Percentiles rank a stretch among this genome's conserved stretches.
Conservation (phyloP, 2,888 invertebrate genomes). For the Allolobophora icterica region DNA sequence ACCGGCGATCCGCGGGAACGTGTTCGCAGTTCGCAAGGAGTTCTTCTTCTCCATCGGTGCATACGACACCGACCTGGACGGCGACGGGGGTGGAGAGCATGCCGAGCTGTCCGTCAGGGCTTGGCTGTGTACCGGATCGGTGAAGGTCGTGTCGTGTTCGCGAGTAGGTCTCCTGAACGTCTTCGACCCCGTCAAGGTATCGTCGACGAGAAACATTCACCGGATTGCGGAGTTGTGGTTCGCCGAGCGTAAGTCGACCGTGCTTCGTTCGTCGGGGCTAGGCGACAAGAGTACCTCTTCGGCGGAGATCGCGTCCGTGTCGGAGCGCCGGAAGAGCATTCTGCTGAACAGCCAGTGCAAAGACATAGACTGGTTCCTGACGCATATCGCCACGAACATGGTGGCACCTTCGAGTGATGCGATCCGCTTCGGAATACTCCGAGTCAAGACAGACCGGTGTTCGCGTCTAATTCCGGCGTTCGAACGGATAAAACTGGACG, state of each 20-base stretch:
- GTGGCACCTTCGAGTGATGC: constrained; percentile 42
- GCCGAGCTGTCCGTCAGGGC: constrained; percentile 48
- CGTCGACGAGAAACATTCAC: constrained; percentile 39
- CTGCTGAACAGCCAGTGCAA: constrained; percentile 35
- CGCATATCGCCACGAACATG: constrained; percentile 44
- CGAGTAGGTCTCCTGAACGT: constrained; percentile 48
- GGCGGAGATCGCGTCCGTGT: background rate
- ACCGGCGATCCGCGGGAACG: constrained; percentile 46
- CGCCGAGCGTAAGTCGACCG: constrained; percentile 35
- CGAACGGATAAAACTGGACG: constrained; percentile 44
- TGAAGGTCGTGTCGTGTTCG: constrained; percentile 47
- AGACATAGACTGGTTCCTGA: constrained; percentile 46
- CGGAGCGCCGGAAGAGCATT: background rate
- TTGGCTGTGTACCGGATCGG: constrained; percentile 46
- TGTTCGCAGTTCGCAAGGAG: constrained; percentile 45
- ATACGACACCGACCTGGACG: constrained; percentile 45
- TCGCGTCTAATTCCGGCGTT: constrained; percentile 37
- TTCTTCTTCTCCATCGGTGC: constrained; percentile 44
- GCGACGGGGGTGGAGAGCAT: constrained; percentile 47
- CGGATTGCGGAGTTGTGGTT: constrained; percentile 48
- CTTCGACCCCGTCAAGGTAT: constrained; percentile 47
- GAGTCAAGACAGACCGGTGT: constrained; percentile 45
- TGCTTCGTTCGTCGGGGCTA: constrained; percentile 32
- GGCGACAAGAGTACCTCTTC: background rate
- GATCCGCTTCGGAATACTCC: constrained; percentile 45